phyloP scores from a whole-genome alignment of 2,888 invertebrate genomes.

The Tetheella fluctuosa region DNA sequence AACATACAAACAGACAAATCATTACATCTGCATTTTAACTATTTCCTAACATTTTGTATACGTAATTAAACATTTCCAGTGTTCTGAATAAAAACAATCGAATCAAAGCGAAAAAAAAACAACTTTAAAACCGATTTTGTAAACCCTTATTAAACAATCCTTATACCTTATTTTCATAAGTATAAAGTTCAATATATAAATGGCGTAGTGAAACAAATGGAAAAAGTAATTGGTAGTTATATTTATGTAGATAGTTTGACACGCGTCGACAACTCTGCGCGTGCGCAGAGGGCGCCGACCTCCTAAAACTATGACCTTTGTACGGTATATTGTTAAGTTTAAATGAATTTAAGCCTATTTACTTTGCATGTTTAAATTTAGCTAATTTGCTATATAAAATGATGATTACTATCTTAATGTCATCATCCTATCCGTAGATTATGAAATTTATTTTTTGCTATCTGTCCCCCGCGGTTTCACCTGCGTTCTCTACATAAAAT shows the following conservation, averaged over 20 bases:
- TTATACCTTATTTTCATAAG: slow-evolving; percentile 1
- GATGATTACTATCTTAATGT: not conserved
- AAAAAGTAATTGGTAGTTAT: slow-evolving; percentile 31
- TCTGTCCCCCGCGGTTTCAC: too few relatives aligned
- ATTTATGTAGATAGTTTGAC: slow-evolving; percentile 58
- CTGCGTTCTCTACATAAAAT: too few relatives aligned
- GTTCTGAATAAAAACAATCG: slow-evolving; percentile 77
- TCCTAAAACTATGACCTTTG: slow-evolving; percentile 58
- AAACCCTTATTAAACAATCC: not conserved
- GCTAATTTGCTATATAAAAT: not conserved
- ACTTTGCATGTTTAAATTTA: not conserved
- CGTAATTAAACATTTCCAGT: slow-evolving; percentile 77
- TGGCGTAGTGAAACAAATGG: slow-evolving; percentile 17
- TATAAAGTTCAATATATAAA: slow-evolving; percentile 37
- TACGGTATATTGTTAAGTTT: slow-evolving; percentile 27
- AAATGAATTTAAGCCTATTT: not conserved
- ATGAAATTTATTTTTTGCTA: too few relatives aligned
- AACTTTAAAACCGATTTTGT: slow-evolving; percentile 11
- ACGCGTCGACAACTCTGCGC: slow-evolving; percentile 59
- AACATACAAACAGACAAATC: slow-evolving; percentile 32
- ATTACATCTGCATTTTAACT: slow-evolving; percentile 50
- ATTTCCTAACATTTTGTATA: slow-evolving; percentile 59
- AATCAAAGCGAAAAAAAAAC: slow-evolving; percentile 57
- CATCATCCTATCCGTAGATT: not conserved
- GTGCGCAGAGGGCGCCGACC: slow-evolving; percentile 45